These are phyloP conservation scores for Enteromius fasciolatus DNA, from an alignment of 2,797 vertebrate species.

Conservation along the genomic window DNA sequence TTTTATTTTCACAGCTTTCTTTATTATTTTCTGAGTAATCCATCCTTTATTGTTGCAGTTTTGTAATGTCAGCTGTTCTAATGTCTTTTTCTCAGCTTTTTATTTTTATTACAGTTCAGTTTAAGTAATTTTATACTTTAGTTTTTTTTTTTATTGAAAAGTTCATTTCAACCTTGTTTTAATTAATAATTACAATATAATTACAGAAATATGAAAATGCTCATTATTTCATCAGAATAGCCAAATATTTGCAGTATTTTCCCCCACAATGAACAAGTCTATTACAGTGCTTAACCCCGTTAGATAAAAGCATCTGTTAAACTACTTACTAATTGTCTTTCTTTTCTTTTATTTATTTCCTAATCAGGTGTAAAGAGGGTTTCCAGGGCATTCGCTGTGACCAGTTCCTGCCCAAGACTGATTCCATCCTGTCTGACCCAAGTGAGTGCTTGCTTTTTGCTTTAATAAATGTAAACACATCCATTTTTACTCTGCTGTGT, in stretches of 20 bases:
- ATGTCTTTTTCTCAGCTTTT: not conserved
- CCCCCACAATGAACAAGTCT: not conserved
- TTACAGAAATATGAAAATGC: too few species aligned
- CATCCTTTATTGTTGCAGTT: too few species aligned
- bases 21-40: too few species aligned
- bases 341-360: not conserved
- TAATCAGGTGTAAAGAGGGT: constrained; percentile 94
- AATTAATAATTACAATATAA: not conserved
- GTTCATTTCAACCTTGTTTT: not conserved
- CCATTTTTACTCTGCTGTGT: not conserved
- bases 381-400: constrained; percentile 98
- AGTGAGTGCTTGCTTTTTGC: constrained; percentile 79
- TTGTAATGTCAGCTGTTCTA: too few species aligned
- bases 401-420: constrained; percentile 98
- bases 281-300: not conserved
- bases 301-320: constrained; percentile 2
- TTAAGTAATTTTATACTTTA: not conserved
- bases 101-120: not conserved
- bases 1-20: too few species aligned
- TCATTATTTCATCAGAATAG: not conserved
- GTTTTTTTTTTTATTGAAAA: not conserved
- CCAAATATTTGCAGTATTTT: not conserved
- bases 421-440: constrained; percentile 97
- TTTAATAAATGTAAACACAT: not conserved
- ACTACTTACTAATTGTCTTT: constrained; percentile 13